phyloP scores from a whole-genome alignment of 2,113 vertebrate genomes.

The Nothoprocta perdicaria region DNA sequence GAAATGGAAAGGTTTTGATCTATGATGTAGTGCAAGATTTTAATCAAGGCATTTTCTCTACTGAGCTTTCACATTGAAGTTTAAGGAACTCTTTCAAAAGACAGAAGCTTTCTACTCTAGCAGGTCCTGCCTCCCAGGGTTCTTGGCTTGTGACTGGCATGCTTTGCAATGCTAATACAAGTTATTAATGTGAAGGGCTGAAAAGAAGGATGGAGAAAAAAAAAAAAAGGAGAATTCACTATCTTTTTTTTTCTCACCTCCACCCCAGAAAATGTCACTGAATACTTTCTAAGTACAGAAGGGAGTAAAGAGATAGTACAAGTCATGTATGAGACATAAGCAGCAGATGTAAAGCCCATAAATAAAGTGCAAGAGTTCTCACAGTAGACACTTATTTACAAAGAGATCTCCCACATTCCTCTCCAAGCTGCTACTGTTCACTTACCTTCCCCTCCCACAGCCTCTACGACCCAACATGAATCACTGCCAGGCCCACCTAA shows the following conservation, averaged over 20 bases:
- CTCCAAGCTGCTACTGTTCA: slow-evolving; percentile 41
- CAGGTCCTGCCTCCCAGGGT: background rate
- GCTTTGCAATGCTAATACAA: background rate
- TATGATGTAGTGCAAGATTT: background rate
- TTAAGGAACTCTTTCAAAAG: background rate
- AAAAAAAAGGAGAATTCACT: background rate
- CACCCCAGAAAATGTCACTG: background rate
- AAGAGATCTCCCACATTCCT: slow-evolving; percentile 23
- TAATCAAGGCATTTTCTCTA: background rate
- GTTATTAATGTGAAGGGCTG: background rate
- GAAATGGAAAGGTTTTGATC: background rate
- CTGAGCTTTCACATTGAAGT: background rate
- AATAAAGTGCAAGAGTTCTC: slow-evolving; percentile 45
- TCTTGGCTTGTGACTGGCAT: background rate
- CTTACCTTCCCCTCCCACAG: background rate
- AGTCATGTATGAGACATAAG: background rate
- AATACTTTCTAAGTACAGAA: background rate
- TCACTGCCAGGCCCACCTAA: slow-evolving; percentile 7
- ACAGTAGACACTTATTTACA: slow-evolving; percentile 8
- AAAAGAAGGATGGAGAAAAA: background rate
- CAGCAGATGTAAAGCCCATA: slow-evolving; percentile 47
- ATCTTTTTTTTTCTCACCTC: background rate
- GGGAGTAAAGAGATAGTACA: slow-evolving; percentile 1
- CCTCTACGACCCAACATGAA: background rate
- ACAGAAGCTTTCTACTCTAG: background rate